Conservation (phyloP, 2,888 invertebrate genomes). For the Polia nebulosa region DNA sequence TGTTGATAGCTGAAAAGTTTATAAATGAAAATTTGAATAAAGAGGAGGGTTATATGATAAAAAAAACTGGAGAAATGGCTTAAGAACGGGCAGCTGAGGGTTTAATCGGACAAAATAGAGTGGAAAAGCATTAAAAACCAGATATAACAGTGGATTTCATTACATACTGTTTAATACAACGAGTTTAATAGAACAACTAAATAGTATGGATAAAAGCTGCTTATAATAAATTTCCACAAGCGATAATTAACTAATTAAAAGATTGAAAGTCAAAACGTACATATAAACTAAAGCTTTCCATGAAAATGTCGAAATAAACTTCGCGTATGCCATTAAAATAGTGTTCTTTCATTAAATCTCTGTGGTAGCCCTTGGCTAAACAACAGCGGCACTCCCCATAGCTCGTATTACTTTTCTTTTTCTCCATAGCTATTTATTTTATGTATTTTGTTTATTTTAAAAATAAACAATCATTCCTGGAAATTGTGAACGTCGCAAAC, state of each 20-base stretch:
- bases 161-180: no score
- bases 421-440: constrained; percentile 58
- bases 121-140: no score
- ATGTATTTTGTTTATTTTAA: constrained; percentile 4
- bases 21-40: no score
- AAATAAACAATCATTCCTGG: constrained; percentile 26
- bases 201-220: no score
- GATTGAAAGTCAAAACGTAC: constrained; percentile 70
- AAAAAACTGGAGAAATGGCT: no score
- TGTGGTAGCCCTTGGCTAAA: constrained; percentile 76
- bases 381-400: constrained; percentile 83
- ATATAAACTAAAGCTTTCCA: constrained; percentile 81
- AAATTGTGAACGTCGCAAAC: constrained; percentile 4
- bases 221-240: not conserved
- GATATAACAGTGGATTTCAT: no score
- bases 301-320: constrained; percentile 79
- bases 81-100: no score
- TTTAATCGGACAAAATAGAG: no score
- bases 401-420: constrained; percentile 46
- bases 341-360: constrained; percentile 78
- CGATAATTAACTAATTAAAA: not conserved
- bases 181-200: no score
- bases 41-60: no score
- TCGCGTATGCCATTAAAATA: constrained; percentile 74
- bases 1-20: constrained; percentile 81